A percentile compares a stretch with the other conserved stretches of the same genome.
These are phyloP conservation scores for Drosophila lutescens DNA, from an alignment of 2,888 invertebrate genomes.

Conservation along the genomic window DNA sequence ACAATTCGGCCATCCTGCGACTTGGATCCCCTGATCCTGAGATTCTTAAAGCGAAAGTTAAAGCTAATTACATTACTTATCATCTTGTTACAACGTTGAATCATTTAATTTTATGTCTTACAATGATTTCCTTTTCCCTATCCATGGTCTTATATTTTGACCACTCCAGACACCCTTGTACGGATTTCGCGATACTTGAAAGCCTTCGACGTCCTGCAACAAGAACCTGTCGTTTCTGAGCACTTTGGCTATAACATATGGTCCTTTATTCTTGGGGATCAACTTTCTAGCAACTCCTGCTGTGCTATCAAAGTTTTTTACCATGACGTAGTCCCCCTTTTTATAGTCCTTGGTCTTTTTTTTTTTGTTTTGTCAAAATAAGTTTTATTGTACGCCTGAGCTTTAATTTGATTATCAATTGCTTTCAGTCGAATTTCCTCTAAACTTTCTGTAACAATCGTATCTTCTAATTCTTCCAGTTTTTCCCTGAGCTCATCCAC, in stretches of 20 bases:
- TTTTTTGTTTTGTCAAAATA: neutral
- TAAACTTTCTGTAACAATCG: neutral
- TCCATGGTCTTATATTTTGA: too few relatives aligned
- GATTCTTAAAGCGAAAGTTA: neutral
- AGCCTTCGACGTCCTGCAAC: slow-evolving; percentile 6
- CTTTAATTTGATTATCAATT: too few relatives aligned
- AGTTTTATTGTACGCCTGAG: too few relatives aligned
- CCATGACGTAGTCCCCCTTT: neutral
- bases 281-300: too few relatives aligned
- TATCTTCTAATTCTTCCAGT: neutral
- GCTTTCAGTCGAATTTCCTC: too few relatives aligned
- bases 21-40: slow-evolving; percentile 4
- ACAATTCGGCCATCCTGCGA: too few relatives aligned
- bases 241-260: too few relatives aligned
- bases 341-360: neutral
- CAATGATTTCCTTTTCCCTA: neutral
- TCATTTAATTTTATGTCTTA: neutral
- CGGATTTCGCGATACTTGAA: slow-evolving; percentile 1
- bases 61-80: neutral
- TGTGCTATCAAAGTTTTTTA: too few relatives aligned
- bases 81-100: neutral
- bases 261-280: too few relatives aligned
- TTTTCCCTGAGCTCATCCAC: neutral
- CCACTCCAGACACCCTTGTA: neutral
- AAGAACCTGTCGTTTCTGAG: too few relatives aligned